Evolutionary conservation across 1,140 invertebrate species (phyloP), one percentile per base, ranked within the genome.

Genomic region (Sinella curviseta): DNA sequence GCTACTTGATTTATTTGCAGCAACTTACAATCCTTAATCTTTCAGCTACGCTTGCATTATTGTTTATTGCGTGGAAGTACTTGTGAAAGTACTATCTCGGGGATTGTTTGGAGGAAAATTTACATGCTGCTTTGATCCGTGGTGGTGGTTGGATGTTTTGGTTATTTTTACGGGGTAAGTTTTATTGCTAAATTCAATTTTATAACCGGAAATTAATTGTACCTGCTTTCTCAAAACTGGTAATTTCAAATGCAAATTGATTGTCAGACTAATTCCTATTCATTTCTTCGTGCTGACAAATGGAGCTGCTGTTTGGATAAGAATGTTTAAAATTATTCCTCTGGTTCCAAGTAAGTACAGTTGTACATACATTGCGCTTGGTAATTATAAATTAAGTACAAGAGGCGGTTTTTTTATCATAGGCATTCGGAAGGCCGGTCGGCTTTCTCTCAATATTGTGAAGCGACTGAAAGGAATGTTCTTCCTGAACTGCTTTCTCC

Each of bases 61-160:
- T 84, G 96, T 98, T 87, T 98, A 98, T 89, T 95, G 94, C 82
- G 90, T 93, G 84, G 96, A 98, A 91, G 95, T 97, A 93, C 91
- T 96, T 85, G 94, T 97, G 86, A 98, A 97, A 89, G 92, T 94
- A 78, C 92, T 97, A 85, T 95, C 95, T 77, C 95, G 97, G 88
- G 96, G 96, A 83, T 97, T 98, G 88, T 93, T 97, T 85, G 88
- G 97, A 74, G 94, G 97, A 88, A 95, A 95, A 86, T 97, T 97
- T 88, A 97, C 96, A 67, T 98, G 98, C 88, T 89, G 98, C 76
- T 88, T 96, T 84, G 97, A 97, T 89, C 94, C 95, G 1, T 98
- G 96, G 96, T 98, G 97, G 88, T 97, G 95, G 95, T 88, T 98
- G 86, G 96, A 98, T 88, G 97, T 98, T 88, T 92, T 96, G 55